phyloP scores from a whole-genome alignment of 92 coral and sea anemone species.

The Porites rus region DNA sequence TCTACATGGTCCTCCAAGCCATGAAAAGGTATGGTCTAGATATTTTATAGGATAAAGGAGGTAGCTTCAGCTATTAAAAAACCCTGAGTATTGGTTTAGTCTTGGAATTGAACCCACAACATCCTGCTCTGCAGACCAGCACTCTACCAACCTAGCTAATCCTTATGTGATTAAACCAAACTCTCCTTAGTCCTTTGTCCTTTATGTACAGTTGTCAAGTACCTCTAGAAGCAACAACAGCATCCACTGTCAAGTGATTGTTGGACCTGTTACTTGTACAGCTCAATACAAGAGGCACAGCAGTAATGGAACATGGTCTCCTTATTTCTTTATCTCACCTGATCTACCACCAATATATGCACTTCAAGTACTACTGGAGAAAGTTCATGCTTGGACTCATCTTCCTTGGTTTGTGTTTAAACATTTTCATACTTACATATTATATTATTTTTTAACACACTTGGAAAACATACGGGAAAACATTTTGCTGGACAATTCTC shows the following conservation, averaged over 20 bases:
- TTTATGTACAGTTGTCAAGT: not conserved
- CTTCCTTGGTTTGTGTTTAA: slow-evolving; percentile 79
- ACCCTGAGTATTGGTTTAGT: too few relatives aligned
- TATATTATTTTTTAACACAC: not conserved
- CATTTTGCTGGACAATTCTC: too few relatives aligned
- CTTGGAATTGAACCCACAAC: too few relatives aligned
- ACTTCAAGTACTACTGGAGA: slow-evolving; percentile 82
- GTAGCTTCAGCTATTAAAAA: too few relatives aligned
- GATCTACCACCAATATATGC: slow-evolving; percentile 83
- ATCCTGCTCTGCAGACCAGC: too few relatives aligned
- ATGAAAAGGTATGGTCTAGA: too few relatives aligned
- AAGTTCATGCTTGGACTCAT: slow-evolving; percentile 80
- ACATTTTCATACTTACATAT: not conserved
- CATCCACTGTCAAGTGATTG: not conserved
- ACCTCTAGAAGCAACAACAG: not conserved
- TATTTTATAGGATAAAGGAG: too few relatives aligned
- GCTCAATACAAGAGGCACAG: slow-evolving; percentile 17
- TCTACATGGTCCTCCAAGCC: too few relatives aligned
- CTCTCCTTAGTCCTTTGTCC: not conserved
- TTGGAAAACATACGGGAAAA: too few relatives aligned
- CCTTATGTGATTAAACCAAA: not conserved
- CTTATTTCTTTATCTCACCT: slow-evolving; percentile 68
- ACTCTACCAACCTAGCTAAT: too few relatives aligned
- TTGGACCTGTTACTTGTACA: not conserved
- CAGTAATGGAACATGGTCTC: slow-evolving; percentile 20